Base-by-base conservation (phyloP, 2,888 invertebrate species). In the Acrobasis suavella region DNA sequence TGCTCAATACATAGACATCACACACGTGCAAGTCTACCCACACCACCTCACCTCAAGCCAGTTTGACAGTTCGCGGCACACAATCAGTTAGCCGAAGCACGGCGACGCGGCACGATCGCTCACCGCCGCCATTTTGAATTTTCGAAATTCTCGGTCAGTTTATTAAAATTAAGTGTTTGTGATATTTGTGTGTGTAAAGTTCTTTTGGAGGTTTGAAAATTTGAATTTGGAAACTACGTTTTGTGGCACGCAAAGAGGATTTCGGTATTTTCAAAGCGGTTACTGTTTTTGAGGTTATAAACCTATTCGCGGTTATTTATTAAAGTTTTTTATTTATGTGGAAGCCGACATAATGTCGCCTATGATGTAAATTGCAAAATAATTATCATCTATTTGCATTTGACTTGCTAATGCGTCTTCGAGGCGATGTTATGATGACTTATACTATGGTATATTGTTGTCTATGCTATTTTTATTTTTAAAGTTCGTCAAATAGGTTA, bases 1-100 rank as follows among this genome's bases (percentile, higher is more conserved):
- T 42, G 10, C 56, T 56, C 56, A 42, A 46, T 12, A 69, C 64
- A 63, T 39, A 62, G 62, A 64, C 69, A 64, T 60, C 64, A 67
- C 69, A 65, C 70, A 65, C 69, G 65, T 79, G 82, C 81, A 76
- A 75, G 75, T 75, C 73, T 80, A 75, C 71, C 73, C 66, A 71
- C 58, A 66, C 62, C 37, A 49, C 32, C 49, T 9, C 55, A 55
- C n/a, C 49, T 32, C 69, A 78, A 87, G 87, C 90, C 82, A 85
- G 91, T 91, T 91, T 91, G 90, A 89, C 90, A 87, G 87, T 87
- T 87, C 81, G 75, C 80, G 75, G 76, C 75, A 74, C 70, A 71
- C 75, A 80, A 76, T 89, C 90, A 91, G 91, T 92, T 86, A 86
- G 89, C 86, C 91, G 89, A 85, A 83, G 87, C 79, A 80, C 89